Conservation (phyloP, 2,797 vertebrate genomes). For the Arrhamphus sclerolepis region DNA sequence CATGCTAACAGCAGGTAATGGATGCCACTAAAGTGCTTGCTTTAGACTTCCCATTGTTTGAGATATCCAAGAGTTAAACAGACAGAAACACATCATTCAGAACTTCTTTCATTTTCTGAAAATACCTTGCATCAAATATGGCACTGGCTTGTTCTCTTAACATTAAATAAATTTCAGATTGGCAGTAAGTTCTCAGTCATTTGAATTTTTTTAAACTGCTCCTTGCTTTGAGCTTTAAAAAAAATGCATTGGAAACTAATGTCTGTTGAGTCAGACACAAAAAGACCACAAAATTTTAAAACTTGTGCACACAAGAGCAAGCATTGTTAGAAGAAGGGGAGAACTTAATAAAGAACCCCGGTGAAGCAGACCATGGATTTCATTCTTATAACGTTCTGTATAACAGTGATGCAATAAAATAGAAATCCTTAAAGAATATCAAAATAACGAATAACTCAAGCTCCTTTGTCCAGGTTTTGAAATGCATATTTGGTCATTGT, state of each 20-base stretch:
- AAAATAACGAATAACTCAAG: too few species aligned
- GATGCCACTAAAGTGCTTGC: too few species aligned
- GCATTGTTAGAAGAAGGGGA: not conserved
- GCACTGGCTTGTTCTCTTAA: too few species aligned
- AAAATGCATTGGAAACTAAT: slow-evolving; percentile 23
- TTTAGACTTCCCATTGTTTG: too few species aligned
- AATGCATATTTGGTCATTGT: slow-evolving; percentile 11
- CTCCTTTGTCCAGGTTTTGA: not conserved
- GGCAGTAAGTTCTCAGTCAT: not conserved
- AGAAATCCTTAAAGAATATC: not conserved
- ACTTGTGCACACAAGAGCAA: not conserved
- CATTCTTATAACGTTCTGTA: not conserved
- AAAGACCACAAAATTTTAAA: slow-evolving; percentile 11
- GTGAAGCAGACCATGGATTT: not conserved
- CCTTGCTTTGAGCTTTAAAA: slow-evolving; percentile 7
- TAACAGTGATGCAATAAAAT: not conserved
- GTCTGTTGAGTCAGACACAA: slow-evolving; percentile 5
- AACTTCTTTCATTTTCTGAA: too few species aligned
- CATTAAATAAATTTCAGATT: too few species aligned
- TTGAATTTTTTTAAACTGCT: not conserved
- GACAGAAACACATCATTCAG: too few species aligned
- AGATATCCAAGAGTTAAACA: too few species aligned
- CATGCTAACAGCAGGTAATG: too few species aligned
- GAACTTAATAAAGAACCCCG: not conserved
- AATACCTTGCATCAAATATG: too few species aligned